phyloP scores from a whole-genome alignment of 2,888 invertebrate species.

The Sesia apiformis region DNA sequence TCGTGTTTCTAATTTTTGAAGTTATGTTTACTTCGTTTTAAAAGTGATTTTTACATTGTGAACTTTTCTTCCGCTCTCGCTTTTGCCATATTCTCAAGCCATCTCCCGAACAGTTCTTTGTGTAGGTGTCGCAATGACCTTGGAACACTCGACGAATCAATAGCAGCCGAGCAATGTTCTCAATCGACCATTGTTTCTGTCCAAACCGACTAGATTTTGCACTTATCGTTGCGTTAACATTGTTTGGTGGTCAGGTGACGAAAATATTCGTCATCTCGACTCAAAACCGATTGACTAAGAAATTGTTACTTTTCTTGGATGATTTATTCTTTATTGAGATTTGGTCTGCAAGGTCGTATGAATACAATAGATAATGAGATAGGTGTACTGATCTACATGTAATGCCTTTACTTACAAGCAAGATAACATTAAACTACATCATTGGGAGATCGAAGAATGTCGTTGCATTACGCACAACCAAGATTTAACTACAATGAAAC shows the following conservation, averaged over 20 bases:
- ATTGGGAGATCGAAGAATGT: neutral
- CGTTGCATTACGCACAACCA: neutral
- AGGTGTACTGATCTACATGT: neutral
- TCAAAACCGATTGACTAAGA: neutral
- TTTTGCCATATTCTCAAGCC: conserved; percentile 7
- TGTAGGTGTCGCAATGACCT: conserved; percentile 41
- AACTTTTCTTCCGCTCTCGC: conserved; percentile 13
- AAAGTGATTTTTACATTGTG: too few relatives aligned
- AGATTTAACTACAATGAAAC: too few relatives aligned
- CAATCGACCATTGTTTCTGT: conserved; percentile 44
- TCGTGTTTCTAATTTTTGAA: too few relatives aligned
- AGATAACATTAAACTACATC: neutral
- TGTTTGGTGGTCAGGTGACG: conserved; percentile 7
- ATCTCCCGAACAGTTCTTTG: conserved; percentile 5
- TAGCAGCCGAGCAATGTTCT: conserved; percentile 34
- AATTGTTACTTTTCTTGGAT: neutral
- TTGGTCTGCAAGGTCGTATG: neutral
- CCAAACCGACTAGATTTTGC: conserved; percentile 7
- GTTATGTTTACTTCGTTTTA: too few relatives aligned
- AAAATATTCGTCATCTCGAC: conserved; percentile 10
- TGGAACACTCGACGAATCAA: conserved; percentile 28
- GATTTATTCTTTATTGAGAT: neutral
- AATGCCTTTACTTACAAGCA: neutral
- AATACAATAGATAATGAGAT: neutral
- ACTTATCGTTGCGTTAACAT: conserved; percentile 11